Base-by-base conservation (phyloP, 2,797 vertebrate genomes). In the Enteromius radiatus region DNA sequence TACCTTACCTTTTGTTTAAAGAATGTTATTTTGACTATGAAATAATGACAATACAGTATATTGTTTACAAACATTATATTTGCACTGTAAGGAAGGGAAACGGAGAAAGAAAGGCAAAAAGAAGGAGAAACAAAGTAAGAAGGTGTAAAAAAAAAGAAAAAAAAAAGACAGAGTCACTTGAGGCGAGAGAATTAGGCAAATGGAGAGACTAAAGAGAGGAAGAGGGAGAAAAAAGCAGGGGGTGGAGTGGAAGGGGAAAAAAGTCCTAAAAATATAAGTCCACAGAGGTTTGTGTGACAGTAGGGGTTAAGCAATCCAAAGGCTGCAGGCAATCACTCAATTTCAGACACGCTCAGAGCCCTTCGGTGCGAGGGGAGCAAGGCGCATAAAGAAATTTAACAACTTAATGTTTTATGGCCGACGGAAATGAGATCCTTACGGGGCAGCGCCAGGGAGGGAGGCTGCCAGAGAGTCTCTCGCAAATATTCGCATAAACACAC, bases 321-420 rank as follows among this genome's bases (percentile, higher is more conserved):
- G 91, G 92, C 94, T 94, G 92, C 91, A 91, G 94, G 93, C 93
- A 93, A 94, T 94, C 94, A 93, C 94, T 95, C 94, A 93, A 92
- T 94, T 95, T 93, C 93, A 93, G 93, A 93, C 90, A 84, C 91
- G 87, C 91, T 90, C 73, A 92, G 93, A 92, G 91, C 91, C 91
- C 90, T 91, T 89, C 90, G 90, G 91, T 90, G 84, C 43, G 84
- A 89, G 90, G 87, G 89, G 87, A 88, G 84, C 78, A 84, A 89
- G 92, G 91, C 88, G 88, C 92, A 91, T 94, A 91, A 92, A 94
- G 92, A 93, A 92, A 93, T 92, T 92, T 93, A 93, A 94, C 93
- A 94, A 92, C 92, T 94, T 91, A 90, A 92, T 92, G 91, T 94
- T 94, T 94, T 93, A 94, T 91, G 86, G 92, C 86, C 85, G 84